Percentiles rank a stretch among this genome's conserved stretches.
Conservation (phyloP, 2,888 invertebrate species). For the Mythimna impura region DNA sequence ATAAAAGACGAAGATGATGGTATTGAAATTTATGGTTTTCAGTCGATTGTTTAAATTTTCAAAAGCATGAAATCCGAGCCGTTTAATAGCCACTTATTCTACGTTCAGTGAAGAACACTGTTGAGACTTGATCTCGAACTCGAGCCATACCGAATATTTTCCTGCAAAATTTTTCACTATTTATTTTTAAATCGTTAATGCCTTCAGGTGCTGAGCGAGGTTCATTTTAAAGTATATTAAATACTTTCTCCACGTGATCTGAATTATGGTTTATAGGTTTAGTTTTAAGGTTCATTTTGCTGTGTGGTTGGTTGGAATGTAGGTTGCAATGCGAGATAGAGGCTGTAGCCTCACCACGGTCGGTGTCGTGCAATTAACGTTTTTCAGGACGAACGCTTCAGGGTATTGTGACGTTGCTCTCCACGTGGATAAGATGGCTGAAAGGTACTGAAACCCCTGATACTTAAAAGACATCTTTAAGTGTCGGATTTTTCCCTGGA, state of each 20-base stretch:
- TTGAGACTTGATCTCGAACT: conserved; percentile 49
- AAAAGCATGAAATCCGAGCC: conserved; percentile 39
- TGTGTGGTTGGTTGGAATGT: conserved; percentile 67
- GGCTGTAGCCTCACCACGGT: conserved; percentile 68
- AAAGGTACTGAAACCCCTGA: conserved; percentile 67
- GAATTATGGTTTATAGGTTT: conserved; percentile 57
- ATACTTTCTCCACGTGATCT: conserved; percentile 43
- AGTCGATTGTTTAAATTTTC: conserved; percentile 38
- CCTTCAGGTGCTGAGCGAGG: conserved; percentile 71
- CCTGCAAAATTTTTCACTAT: conserved; percentile 53
- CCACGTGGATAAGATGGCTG: conserved; percentile 79
- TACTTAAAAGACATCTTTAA: conserved; percentile 80
- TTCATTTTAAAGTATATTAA: conserved; percentile 70
- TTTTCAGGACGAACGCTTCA: conserved; percentile 82
- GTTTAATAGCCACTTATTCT: conserved; percentile 49
- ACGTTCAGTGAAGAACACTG: conserved; percentile 39
- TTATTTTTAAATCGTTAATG: conserved; percentile 68
- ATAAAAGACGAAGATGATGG: conserved; percentile 1
- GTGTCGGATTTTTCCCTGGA: conserved; percentile 70
- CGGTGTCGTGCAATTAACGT: conserved; percentile 86
- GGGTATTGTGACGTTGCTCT: conserved; percentile 81
- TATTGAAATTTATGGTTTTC: conserved; percentile 39
- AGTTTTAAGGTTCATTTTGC: conserved; percentile 66
- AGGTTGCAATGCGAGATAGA: conserved; percentile 75
- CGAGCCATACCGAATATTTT: conserved; percentile 52